Conservation (phyloP, 37 sponge, comb jelly and placozoan species). For the Corticium candelabrum region DNA sequence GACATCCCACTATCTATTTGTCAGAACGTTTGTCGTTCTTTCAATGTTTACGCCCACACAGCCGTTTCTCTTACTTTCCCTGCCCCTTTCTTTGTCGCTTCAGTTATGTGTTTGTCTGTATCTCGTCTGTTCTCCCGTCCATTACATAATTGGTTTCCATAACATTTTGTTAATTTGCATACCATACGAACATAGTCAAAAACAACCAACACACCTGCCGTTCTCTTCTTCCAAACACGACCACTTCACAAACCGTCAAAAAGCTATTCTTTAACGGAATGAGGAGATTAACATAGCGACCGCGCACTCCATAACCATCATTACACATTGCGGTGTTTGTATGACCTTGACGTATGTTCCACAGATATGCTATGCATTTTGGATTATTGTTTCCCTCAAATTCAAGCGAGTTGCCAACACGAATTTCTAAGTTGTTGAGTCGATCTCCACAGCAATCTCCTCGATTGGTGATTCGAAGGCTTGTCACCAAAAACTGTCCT, state of each 20-base stretch:
- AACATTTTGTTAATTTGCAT: too few relatives aligned
- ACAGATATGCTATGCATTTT: background rate
- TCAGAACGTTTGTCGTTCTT: too few relatives aligned
- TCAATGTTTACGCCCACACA: too few relatives aligned
- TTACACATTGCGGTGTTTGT: background rate
- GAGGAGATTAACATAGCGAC: background rate
- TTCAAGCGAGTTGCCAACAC: background rate
- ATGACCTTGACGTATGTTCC: background rate
- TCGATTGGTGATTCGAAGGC: background rate
- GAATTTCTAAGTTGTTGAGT: background rate
- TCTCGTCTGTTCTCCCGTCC: too few relatives aligned
- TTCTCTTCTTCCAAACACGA: background rate
- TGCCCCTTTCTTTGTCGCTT: too few relatives aligned
- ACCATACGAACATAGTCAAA: too few relatives aligned
- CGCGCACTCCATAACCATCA: background rate
- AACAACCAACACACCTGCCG: too few relatives aligned
- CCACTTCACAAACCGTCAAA: background rate
- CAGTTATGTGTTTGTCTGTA: too few relatives aligned
- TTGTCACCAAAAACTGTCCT: background rate
- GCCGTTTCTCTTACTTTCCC: too few relatives aligned
- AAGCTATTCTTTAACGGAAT: background rate
- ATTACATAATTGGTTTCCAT: too few relatives aligned
- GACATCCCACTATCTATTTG: too few relatives aligned
- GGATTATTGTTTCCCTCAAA: background rate
- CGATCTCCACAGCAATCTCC: conserved; percentile 1